Evolutionary conservation across 37 sponge, comb jelly and placozoan genomes (phyloP).

Genomic region (Eunapius fragilis): DNA sequence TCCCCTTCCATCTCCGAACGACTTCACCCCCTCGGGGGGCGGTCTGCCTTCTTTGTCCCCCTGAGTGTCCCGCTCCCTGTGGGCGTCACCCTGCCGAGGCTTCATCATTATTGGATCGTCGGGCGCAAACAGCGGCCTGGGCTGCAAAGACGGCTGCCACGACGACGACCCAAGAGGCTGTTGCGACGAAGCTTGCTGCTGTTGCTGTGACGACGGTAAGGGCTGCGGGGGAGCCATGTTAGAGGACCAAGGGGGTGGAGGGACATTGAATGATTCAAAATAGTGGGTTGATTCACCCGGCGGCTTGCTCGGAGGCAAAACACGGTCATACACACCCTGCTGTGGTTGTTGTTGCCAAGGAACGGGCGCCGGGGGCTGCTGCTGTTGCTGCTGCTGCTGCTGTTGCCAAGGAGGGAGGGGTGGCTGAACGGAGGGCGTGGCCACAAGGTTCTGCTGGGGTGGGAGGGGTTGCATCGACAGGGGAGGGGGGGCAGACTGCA

Average conservation of each 20-base stretch:
- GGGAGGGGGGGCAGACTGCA: not conserved
- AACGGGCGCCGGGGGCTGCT: not conserved
- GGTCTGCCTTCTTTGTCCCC: not conserved
- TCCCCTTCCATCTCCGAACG: not conserved
- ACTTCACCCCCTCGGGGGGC: not conserved
- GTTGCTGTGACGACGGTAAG: constrained; percentile 10
- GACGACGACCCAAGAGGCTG: constrained; percentile 30
- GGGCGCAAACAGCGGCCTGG: constrained; percentile 16
- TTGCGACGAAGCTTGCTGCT: not conserved
- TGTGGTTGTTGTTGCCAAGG: constrained; percentile 27
- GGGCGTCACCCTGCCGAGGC: not conserved
- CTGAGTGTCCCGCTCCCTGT: not conserved
- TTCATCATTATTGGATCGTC: constrained; percentile 3
- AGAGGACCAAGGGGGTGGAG: constrained; percentile 30
- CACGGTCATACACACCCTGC: not conserved
- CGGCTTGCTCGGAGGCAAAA: not conserved
- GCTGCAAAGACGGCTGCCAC: constrained; percentile 38
- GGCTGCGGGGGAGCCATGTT: constrained; percentile 13
- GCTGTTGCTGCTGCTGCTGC: not conserved
- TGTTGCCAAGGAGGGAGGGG: constrained; percentile 45
- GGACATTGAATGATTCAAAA: not conserved
- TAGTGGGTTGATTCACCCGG: not conserved
- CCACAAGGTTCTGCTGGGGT: not conserved
- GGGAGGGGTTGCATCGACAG: not conserved
- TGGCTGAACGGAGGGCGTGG: not conserved